Conservation (phyloP, 2,888 invertebrate genomes). For the Heliothis peltigera region DNA sequence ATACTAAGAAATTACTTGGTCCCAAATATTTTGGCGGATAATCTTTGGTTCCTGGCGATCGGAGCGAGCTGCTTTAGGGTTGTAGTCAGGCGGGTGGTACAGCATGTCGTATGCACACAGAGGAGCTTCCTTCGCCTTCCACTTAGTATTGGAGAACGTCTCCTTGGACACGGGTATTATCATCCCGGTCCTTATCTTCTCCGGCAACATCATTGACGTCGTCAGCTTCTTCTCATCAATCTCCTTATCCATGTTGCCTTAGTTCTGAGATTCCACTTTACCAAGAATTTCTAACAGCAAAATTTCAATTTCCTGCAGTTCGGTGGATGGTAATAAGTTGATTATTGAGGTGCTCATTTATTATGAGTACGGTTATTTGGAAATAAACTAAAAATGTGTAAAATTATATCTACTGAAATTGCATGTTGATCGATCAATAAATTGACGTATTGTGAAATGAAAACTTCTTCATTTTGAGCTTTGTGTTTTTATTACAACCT, state of each 20-base stretch:
- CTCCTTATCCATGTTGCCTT: conserved; percentile 11
- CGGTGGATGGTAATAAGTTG: conserved; percentile 9
- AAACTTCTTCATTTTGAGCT: background rate
- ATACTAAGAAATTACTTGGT: conserved; percentile 33
- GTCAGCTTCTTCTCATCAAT: conserved; percentile 17
- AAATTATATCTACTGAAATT: background rate
- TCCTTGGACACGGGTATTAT: conserved; percentile 80
- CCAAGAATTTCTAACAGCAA: conserved; percentile 22
- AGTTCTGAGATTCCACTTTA: conserved; percentile 17
- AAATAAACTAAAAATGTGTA: background rate
- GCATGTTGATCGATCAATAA: conserved; percentile 15
- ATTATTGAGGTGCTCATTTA: conserved; percentile 25
- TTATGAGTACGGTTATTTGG: background rate
- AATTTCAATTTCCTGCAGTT: conserved; percentile 17
- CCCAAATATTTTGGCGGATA: conserved; percentile 83
- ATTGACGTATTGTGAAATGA: conserved; percentile 10
- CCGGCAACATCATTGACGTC: conserved; percentile 61
- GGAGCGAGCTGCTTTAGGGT: conserved; percentile 82
- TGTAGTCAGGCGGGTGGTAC: conserved; percentile 85
- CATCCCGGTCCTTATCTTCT: conserved; percentile 75
- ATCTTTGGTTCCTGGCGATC: conserved; percentile 84
- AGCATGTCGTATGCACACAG: conserved; percentile 86
- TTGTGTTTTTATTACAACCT: conserved; percentile 6
- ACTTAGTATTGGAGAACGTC: conserved; percentile 82
- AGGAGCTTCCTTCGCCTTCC: conserved; percentile 69